phyloP scores from a whole-genome alignment of 2,888 invertebrate species.

The Apamea sordens region DNA sequence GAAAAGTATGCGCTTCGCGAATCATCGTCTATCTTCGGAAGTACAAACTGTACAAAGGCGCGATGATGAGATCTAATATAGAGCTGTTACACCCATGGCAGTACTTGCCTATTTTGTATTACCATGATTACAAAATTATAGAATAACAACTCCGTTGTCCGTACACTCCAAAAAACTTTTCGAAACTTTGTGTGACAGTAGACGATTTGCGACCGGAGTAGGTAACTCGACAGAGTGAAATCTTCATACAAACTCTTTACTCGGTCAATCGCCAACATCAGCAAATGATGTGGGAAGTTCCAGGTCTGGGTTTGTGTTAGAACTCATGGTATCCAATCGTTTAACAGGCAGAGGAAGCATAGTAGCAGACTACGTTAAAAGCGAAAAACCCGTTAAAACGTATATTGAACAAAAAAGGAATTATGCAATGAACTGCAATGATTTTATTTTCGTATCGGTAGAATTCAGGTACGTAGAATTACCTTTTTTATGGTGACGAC shows the following conservation, averaged over 20 bases:
- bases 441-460: constrained; percentile 93
- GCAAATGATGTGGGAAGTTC: not conserved
- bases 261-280: no score
- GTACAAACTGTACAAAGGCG: not conserved
- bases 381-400: constrained; percentile 80
- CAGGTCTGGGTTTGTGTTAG: not conserved
- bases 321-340: not conserved
- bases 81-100: not conserved
- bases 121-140: not conserved
- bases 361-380: constrained; percentile 91
- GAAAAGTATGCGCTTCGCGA: not conserved
- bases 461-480: constrained; percentile 91
- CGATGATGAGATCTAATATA: not conserved
- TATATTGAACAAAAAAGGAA: constrained; percentile 89
- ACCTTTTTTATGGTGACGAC: not conserved
- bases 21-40: not conserved
- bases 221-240: no score
- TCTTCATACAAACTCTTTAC: no score
- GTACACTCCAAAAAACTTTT: not conserved
- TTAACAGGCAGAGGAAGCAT: constrained; percentile 92
- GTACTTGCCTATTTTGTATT: not conserved
- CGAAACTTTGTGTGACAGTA: not conserved
- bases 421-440: constrained; percentile 91
- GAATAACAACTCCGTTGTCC: not conserved
- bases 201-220: not conserved